Base-by-base conservation (phyloP, 2,888 invertebrate species). In the Drosophila histrio region DNA sequence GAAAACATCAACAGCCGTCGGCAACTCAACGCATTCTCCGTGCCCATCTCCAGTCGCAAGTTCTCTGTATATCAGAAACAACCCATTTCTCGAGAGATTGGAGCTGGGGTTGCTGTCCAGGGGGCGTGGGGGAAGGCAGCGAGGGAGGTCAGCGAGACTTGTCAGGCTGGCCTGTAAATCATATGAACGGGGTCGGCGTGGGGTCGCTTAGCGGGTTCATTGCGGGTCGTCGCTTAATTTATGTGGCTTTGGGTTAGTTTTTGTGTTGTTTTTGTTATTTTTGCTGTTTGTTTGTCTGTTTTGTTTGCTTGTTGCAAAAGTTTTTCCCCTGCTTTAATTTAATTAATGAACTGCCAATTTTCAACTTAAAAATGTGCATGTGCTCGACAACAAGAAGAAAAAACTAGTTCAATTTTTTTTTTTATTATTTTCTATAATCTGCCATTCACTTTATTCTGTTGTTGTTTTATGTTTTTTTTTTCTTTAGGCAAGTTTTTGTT, bases 341-440 rank as follows among this genome's bases (percentile, higher is more conserved):
- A 77, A 77, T 83, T 83, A 86, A 82, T 82, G 65, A 83, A 80
- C 84, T 81, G 64, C 44, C 65, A 49, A 81, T 68, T 76, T 39
- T 65, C 30, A 63, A 44, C 39, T 44, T 43, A 8, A 32, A 49
- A 58, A 60, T 46, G 38, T 30, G 19, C n/a, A 39, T 32, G 8
- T 22, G 43, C 15, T 8, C 24, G 11, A 26, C 22, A 46, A 19
- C 11, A 34, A 38, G n/a, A 30, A 17, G 11, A 34, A 19, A 19
- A 52, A 66, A 62, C 54, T 54, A 53, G 22, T 59, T 50, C 28
- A 46, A 24, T 39, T 38, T 49, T 44, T 22, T 43, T 24, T 19
- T 26, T 39, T 38, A 44, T 44, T 22, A 44, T 24, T 19, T 26
- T 53, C 15, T 44, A 24, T 28, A 19, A 7, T 41, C 43, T 24